These are phyloP conservation scores for Sceloporus undulatus DNA, from an alignment of 2,113 vertebrate genomes.

Conservation along the genomic window DNA sequence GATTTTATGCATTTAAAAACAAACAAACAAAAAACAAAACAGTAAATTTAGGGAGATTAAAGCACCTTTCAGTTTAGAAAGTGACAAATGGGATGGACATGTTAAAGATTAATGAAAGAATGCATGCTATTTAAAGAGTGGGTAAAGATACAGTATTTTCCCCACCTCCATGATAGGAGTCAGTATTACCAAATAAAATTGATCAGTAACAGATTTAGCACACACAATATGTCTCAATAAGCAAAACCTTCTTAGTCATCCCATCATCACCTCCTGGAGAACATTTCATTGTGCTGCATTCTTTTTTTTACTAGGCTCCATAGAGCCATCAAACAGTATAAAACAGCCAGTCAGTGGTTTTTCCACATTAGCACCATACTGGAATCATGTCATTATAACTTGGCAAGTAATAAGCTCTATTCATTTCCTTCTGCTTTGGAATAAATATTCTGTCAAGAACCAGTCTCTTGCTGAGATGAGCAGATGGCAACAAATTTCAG, in stretches of 20 bases:
- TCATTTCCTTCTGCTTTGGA: neutral
- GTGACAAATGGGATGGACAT: neutral
- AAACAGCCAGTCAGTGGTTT: neutral
- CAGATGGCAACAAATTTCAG: neutral
- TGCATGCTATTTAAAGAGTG: neutral
- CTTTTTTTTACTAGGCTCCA: neutral
- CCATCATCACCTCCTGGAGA: neutral
- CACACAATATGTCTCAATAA: neutral
- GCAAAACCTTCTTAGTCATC: neutral
- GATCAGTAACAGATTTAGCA: neutral
- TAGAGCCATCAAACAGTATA: neutral
- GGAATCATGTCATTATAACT: rapidly evolving
- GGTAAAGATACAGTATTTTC: neutral
- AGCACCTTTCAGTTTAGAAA: neutral
- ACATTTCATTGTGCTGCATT: rapidly evolving
- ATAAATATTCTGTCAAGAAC: rapidly evolving
- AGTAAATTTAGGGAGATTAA: neutral
- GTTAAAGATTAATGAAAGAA: neutral
- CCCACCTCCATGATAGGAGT: neutral
- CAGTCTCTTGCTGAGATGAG: neutral
- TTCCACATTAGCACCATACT: neutral
- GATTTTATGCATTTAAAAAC: too few relatives aligned
- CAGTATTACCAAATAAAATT: neutral
- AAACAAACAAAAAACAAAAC: too few relatives aligned
- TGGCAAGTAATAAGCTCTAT: rapidly evolving